Conservation (phyloP, 2,113 vertebrate species). For the Apteryx mantelli region DNA sequence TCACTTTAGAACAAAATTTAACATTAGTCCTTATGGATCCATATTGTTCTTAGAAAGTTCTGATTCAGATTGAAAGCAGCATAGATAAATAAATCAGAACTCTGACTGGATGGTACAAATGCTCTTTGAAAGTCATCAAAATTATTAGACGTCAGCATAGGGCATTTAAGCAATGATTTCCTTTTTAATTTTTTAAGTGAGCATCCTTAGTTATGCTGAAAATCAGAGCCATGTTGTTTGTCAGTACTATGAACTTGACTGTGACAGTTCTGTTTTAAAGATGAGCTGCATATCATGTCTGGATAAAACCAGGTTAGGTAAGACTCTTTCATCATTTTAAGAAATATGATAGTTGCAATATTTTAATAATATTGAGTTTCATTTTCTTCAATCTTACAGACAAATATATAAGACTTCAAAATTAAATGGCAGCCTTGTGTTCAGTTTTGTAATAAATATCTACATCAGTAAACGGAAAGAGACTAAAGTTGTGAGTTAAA, state of each 20-base stretch:
- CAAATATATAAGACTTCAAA: background rate
- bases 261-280: background rate
- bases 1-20: background rate
- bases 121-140: background rate
- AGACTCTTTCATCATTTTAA: background rate
- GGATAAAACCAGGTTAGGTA: background rate
- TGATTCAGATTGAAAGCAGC: background rate
- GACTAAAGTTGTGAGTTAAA: background rate
- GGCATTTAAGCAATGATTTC: background rate
- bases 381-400: background rate
- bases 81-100: background rate
- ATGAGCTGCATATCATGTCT: background rate
- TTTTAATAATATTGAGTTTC: background rate
- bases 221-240: background rate
- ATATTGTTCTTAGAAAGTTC: background rate
- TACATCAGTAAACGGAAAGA: background rate
- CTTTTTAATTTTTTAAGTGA: background rate
- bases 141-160: background rate
- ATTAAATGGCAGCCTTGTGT: background rate
- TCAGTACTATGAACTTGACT: background rate
- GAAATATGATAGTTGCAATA: background rate
- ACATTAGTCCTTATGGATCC: background rate
- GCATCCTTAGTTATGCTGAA: background rate
- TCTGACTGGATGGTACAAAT: background rate
- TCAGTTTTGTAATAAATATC: background rate